phyloP scores from a whole-genome alignment of 2,888 invertebrate genomes.

The Pachymerium ferrugineum region DNA sequence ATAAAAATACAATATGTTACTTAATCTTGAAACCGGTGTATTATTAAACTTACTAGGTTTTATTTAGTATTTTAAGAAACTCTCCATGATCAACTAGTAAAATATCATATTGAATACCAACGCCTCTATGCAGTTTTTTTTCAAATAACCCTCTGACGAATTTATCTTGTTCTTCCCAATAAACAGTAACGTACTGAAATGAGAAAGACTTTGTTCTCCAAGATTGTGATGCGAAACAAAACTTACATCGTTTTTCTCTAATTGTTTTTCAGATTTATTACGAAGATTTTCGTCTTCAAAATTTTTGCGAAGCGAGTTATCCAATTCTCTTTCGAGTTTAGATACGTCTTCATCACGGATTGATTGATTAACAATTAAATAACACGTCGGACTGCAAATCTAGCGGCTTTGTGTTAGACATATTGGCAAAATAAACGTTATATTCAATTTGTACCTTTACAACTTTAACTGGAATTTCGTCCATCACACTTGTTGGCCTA shows the following conservation, averaged over 20 bases:
- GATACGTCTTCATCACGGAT: neutral
- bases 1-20: neutral
- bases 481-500: too few relatives aligned
- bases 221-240: too few relatives aligned
- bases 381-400: neutral
- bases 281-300: too few relatives aligned
- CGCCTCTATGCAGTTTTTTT: neutral
- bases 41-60: neutral
- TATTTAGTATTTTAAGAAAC: neutral
- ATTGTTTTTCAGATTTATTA: too few relatives aligned
- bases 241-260: too few relatives aligned
- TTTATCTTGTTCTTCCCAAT: neutral
- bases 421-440: too few relatives aligned
- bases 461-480: neutral
- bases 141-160: neutral
- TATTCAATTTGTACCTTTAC: neutral
- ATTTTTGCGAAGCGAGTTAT: too few relatives aligned
- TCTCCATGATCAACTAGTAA: neutral
- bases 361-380: neutral
- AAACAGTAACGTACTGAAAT: neutral
- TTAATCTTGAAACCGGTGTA: neutral
- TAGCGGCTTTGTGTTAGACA: too few relatives aligned
- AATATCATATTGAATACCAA: neutral
- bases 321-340: neutral
- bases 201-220: too few relatives aligned